Conservation (phyloP, 2,797 vertebrate genomes). For the Triplophysa yarkandensis region DNA sequence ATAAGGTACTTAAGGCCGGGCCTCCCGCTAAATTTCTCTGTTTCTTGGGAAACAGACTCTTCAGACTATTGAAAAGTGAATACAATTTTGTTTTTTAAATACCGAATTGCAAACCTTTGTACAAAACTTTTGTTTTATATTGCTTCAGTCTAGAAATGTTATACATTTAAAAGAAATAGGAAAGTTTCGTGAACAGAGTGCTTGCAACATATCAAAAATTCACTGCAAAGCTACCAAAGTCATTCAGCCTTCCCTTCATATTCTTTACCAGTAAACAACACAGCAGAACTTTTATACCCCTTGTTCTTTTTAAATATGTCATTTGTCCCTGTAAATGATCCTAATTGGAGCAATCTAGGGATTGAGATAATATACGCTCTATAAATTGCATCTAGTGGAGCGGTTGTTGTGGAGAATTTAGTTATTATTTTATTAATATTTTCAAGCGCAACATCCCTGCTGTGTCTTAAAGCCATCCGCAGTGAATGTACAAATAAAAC, state of each 20-base stretch:
- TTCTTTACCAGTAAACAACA: background rate
- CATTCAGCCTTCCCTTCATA: background rate
- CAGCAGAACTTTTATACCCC: background rate
- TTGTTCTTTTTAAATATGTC: background rate
- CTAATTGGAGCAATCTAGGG: background rate
- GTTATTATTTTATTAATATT: background rate
- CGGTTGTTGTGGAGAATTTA: background rate
- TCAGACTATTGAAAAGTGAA: too few relatives aligned
- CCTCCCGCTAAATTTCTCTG: too few relatives aligned
- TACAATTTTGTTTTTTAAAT: too few relatives aligned
- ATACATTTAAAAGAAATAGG: background rate
- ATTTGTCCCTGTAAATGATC: background rate
- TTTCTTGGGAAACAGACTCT: too few relatives aligned
- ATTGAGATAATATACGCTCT: background rate
- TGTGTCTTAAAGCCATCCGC: background rate
- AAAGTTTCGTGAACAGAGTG: background rate
- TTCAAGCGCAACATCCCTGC: background rate
- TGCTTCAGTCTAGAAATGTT: too few relatives aligned
- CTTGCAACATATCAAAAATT: background rate
- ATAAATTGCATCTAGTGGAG: background rate
- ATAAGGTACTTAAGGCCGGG: too few relatives aligned
- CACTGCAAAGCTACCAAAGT: background rate
- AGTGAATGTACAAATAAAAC: background rate
- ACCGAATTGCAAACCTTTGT: too few relatives aligned
- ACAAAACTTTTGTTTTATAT: too few relatives aligned